Base-by-base conservation (phyloP, 2,113 vertebrate species). In the Lanius ludovicianus region DNA sequence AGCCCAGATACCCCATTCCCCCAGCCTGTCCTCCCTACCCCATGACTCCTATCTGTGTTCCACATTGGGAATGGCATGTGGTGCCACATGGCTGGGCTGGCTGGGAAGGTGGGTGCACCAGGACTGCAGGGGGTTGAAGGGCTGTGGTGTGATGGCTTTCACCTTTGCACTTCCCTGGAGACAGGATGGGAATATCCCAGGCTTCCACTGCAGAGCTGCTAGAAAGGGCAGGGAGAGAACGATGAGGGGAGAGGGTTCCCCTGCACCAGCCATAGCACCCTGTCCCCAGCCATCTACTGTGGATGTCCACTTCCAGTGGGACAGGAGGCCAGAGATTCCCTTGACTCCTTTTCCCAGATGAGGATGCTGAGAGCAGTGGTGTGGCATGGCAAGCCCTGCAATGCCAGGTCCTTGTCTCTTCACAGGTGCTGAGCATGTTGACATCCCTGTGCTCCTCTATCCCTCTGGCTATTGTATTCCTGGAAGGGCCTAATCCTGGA, bases 381-480 rank as follows among this genome's bases (percentile, higher is more conserved):
- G 50, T 57, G 80, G 64, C 42, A 44, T 9, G 4, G 31, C 2
- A 2, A 70, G 35, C 15, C 35, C 15, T 18, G 23, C 7, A 6
- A 24, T n/a, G 19, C 80, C 42, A 64, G 33, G 37, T 44, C 19
- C 28, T 23, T 37, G 7, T 39, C 33, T 49, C 18, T 41, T 63
- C 64, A n/a, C 37, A 49, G 35, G 31, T 37, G 49, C 42, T 57
- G 49, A 37, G 73, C 19, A 50, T 6, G 31, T 22, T 56, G 35
- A 63, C 22, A 55, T 18, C 31, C 10, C 71, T 33, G 11, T 18
- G 44, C 6, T 8, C 23, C 24, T 27, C 27, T 37, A 44, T 33
- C 37, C 28, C 28, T 50, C 23, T 0, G 0, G 15, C 39, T 50
- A 57, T 16, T n/a, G 42, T 33, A 70, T n/a, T 37, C 28, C 28